A percentile compares a stretch with the other conserved stretches of the same genome.
phyloP scores from a whole-genome alignment of 2,113 vertebrate species.

The Solea solea region DNA sequence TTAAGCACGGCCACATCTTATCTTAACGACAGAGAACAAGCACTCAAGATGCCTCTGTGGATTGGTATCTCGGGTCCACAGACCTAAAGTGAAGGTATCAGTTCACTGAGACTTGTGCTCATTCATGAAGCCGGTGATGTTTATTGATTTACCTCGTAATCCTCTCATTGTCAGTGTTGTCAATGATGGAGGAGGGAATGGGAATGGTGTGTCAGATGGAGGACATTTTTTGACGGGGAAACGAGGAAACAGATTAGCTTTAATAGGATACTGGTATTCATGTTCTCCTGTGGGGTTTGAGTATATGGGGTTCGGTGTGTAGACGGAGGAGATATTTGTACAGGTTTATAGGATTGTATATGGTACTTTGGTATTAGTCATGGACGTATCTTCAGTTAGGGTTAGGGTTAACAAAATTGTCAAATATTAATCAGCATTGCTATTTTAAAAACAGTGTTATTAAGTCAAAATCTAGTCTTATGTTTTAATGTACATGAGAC shows the following conservation, averaged over 20 bases:
- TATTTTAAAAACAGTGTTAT: not conserved
- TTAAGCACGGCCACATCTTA: constrained; percentile 39
- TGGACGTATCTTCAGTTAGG: not conserved
- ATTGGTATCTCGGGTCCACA: constrained; percentile 49
- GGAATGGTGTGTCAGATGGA: constrained; percentile 38
- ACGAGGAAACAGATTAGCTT: constrained; percentile 57
- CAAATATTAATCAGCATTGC: not conserved
- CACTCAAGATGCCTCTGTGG: constrained; percentile 29
- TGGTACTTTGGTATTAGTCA: not conserved
- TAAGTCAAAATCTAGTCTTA: no score
- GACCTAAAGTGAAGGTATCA: constrained; percentile 56
- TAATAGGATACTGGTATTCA: constrained; percentile 37
- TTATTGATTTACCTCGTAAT: constrained; percentile 78
- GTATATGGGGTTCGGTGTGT: not conserved
- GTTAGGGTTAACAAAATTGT: not conserved
- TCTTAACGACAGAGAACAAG: constrained; percentile 32
- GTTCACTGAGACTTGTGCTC: constrained; percentile 43
- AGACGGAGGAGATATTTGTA: constrained; percentile 5
- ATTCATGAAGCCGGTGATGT: constrained; percentile 48
- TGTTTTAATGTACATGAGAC: no score
- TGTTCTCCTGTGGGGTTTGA: constrained; percentile 27
- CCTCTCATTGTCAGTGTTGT: constrained; percentile 64
- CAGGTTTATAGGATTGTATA: not conserved
- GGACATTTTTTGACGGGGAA: constrained; percentile 47
- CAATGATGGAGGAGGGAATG: constrained; percentile 50